These are phyloP conservation scores for Pseudocheirus occidentalis DNA, from an alignment of 2,797 vertebrate genomes.

Conservation along the genomic window DNA sequence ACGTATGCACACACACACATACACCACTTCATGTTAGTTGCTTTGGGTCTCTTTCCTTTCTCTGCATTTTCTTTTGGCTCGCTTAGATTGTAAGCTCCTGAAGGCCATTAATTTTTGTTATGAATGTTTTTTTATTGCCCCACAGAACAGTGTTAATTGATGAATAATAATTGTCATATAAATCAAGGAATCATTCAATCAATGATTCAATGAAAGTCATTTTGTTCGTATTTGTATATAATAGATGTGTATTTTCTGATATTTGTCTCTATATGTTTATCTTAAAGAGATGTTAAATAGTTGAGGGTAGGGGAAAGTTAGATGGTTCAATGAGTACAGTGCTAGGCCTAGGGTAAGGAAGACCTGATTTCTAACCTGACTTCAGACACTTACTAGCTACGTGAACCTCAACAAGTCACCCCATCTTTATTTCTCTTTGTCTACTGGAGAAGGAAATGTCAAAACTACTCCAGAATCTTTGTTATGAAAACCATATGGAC, in stretches of 20 bases:
- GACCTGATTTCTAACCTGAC: no score
- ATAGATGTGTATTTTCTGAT: not conserved
- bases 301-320: not conserved
- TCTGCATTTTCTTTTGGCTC: not conserved
- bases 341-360: no score
- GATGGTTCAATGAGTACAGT: no score
- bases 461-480: no score
- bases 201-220: not conserved
- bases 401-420: no score
- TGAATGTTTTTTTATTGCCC: not conserved
- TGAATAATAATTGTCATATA: not conserved
- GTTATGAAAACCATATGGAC: no score
- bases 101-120: not conserved
- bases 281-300: not conserved
- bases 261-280: not conserved
- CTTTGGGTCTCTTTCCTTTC: not conserved
- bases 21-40: not conserved
- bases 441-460: no score
- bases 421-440: no score
- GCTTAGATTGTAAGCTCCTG: not conserved
- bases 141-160: not conserved
- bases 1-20: no score
- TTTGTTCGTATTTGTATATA: not conserved
- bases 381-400: no score
- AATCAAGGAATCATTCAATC: not conserved